Conservation (phyloP, 2,888 invertebrate species). For the Lordiphosa fenestrarum region DNA sequence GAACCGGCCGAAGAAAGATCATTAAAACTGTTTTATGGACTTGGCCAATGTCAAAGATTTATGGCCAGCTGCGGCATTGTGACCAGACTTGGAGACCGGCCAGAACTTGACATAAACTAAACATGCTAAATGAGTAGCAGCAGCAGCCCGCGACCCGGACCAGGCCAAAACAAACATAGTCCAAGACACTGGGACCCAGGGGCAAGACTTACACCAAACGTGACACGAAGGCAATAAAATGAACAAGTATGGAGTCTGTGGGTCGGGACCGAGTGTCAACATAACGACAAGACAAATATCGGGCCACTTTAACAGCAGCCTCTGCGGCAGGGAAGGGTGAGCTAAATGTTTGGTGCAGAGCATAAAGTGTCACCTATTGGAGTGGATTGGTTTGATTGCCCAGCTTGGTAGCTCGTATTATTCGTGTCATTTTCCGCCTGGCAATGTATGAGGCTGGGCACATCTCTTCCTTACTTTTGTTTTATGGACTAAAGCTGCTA, state of each 20-base stretch:
- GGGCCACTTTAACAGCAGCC: conserved; percentile 1
- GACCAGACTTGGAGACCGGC: conserved; percentile 40
- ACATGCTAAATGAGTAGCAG: conserved; percentile 54
- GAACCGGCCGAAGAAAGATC: conserved; percentile 28
- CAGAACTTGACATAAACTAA: conserved; percentile 45
- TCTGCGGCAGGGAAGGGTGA: no score
- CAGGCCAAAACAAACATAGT: conserved; percentile 23
- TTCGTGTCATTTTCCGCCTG: no score
- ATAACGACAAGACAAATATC: conserved; percentile 25
- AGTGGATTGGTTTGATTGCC: not conserved
- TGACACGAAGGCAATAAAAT: conserved; percentile 61
- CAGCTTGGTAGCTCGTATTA: no score
- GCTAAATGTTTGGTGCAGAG: not conserved
- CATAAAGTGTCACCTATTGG: conserved; percentile 2
- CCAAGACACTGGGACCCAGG: conserved; percentile 2
- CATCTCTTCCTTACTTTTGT: no score
- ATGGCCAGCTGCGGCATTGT: conserved; percentile 51
- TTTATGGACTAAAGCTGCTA: no score
- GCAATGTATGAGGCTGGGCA: no score
- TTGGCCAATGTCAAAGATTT: conserved; percentile 54
- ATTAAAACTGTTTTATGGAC: conserved; percentile 66
- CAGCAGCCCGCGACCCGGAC: conserved; percentile 23
- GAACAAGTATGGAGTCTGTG: conserved; percentile 13
- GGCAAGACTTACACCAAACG: conserved; percentile 56
- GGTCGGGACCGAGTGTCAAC: conserved; percentile 42